Percentiles rank a stretch among this genome's conserved stretches.
Conservation (phyloP, 2,888 invertebrate genomes). For the Synergus itoensis region DNA sequence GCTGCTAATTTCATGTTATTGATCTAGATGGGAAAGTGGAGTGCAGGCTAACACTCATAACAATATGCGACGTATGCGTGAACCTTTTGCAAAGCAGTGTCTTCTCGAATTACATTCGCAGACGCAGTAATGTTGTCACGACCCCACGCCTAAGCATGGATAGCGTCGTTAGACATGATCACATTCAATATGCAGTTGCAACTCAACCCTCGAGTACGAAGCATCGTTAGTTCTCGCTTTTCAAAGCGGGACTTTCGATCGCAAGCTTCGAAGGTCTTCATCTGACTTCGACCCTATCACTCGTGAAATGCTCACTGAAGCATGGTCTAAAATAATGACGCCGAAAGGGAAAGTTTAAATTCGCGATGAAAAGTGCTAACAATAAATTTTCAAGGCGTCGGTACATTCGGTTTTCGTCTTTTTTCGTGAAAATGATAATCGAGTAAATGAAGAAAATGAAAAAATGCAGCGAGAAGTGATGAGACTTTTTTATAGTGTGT, state of each 20-base stretch:
- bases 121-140: slow-evolving; percentile 64
- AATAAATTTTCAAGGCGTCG: background rate
- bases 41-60: slow-evolving; percentile 2
- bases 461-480: background rate
- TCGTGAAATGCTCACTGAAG: slow-evolving; percentile 33
- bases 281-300: slow-evolving; percentile 4
- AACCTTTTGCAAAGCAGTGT: slow-evolving; percentile 50
- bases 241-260: slow-evolving; percentile 48
- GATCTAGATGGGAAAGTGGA: slow-evolving; percentile 40
- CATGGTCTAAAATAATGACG: background rate
- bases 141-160: slow-evolving; percentile 58
- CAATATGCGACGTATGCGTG: slow-evolving; percentile 41
- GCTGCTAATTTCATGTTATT: slow-evolving; percentile 34
- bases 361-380: slow-evolving; percentile 13
- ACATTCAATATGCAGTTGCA: slow-evolving; percentile 57
- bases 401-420: background rate
- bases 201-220: slow-evolving; percentile 55
- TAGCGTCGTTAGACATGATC: slow-evolving; percentile 54
- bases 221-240: slow-evolving; percentile 54
- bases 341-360: background rate
- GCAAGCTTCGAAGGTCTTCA: slow-evolving; percentile 39
- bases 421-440: background rate
- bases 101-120: slow-evolving; percentile 66
- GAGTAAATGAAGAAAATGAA: background rate
- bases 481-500: background rate